Base-by-base conservation (phyloP, 1,140 invertebrate genomes). In the Stenopsyche tienmushanensis region DNA sequence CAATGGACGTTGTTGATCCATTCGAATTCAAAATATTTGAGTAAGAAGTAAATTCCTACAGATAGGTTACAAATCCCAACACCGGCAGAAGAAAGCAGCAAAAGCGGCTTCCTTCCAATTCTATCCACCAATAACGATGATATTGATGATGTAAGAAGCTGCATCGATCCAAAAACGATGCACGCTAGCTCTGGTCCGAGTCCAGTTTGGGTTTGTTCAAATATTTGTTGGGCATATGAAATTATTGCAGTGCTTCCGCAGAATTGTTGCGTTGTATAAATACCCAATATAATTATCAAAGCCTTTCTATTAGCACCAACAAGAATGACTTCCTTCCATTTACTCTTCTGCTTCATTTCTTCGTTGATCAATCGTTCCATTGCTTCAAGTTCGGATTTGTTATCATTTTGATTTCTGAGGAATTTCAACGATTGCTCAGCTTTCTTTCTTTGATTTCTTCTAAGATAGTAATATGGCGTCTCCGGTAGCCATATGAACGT, bases 231-330 rank as follows among this genome's bases (percentile, higher is more conserved):
- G 17, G 88, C 83, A 72, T 92, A 92, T 24, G 88, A 87, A 69
- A 87, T 85, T 17, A 93, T 81, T 1, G 87, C 87, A 52, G 88
- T 88, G n/a, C 90, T 86, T 0, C 90, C 88, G 54, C 85, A 89
- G 26, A 91, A 81, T 72, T 92, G 89, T 74, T 93, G 90, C 20
- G 90, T 87, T 3, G 87, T 80, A 71, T 89, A 88, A 57, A 92
- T 77, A 13, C 84, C 77, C 34, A 87, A 72, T 21, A 86, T 80
- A 39, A 91, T 84, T 5, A 84, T 74, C 5, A 93, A 75, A 1
- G 87, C 88, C 64, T 82, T 85, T 29, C 83, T 77, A 72, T 90
- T 88, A 8, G 80, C 84, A 3, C 78, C 76, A 0, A 82, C 82
- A 1, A 73, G 76, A 7, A 87, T 74, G 7, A 89, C 75, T 70